phyloP scores from a whole-genome alignment of 1,140 invertebrate genomes.

The Atopsyche davidsoni region DNA sequence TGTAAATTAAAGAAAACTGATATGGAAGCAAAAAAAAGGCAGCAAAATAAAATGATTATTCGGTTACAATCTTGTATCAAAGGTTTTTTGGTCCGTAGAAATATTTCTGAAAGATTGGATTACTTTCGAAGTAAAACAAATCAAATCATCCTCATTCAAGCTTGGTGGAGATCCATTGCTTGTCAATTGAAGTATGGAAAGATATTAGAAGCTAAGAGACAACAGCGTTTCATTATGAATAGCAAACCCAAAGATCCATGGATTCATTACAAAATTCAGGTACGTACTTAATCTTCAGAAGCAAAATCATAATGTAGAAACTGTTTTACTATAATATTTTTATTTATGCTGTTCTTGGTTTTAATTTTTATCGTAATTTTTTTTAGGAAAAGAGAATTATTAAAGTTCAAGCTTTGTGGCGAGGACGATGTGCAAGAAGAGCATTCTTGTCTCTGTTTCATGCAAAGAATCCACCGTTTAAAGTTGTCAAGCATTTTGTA shows the following conservation, averaged over 20 bases:
- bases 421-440: conserved; percentile 51
- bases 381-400: conserved; percentile 54
- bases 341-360: too few relatives aligned
- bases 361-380: conserved; percentile 1
- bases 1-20: conserved; percentile 45
- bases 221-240: conserved; percentile 37
- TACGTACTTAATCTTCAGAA: conserved; percentile 28
- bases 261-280: conserved; percentile 48
- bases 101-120: conserved; percentile 42
- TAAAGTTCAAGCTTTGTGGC: conserved; percentile 63
- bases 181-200: conserved; percentile 48
- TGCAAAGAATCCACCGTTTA: conserved; percentile 60
- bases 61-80: conserved; percentile 57
- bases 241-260: conserved; percentile 41
- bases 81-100: conserved; percentile 57
- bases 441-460: conserved; percentile 56
- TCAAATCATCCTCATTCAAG: conserved; percentile 57
- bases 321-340: neutral
- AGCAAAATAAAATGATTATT: conserved; percentile 38
- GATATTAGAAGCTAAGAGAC: conserved; percentile 41
- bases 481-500: conserved; percentile 68
- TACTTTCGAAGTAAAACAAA: conserved; percentile 49
- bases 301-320: neutral
- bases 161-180: conserved; percentile 57
- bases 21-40: conserved; percentile 37